Conservation (phyloP, 2,113 vertebrate genomes). For the Guaruba guarouba region DNA sequence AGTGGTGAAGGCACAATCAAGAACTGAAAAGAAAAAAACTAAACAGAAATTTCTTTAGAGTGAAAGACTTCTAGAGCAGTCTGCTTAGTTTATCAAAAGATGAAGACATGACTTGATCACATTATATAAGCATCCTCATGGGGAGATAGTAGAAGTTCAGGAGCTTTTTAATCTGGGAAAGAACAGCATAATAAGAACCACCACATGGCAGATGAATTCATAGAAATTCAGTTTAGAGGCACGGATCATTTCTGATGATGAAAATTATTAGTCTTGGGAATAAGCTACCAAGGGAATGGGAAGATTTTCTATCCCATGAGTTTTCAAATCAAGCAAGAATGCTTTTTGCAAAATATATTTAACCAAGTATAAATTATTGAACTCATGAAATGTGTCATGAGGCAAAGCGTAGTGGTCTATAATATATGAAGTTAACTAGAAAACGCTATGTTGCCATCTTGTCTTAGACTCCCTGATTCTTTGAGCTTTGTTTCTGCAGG, state of each 20-base stretch:
- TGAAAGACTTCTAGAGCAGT: neutral
- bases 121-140: slow-evolving; percentile 17
- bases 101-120: neutral
- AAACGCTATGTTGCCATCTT: neutral
- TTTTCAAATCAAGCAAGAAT: neutral
- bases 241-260: neutral
- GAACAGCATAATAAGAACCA: slow-evolving; percentile 1
- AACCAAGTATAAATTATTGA: neutral
- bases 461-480: neutral
- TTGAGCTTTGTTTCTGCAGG: neutral
- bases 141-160: neutral
- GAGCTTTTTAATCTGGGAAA: slow-evolving; percentile 10
- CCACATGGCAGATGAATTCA: neutral
- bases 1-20: neutral
- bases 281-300: neutral
- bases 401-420: neutral
- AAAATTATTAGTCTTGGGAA: neutral
- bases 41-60: neutral
- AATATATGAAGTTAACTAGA: neutral
- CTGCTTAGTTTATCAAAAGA: slow-evolving; percentile 22
- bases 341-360: neutral
- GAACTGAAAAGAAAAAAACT: neutral
- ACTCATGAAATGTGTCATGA: neutral
- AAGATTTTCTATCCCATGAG: neutral
- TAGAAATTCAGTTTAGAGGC: slow-evolving; percentile 2